Conservation (phyloP, 2,797 vertebrate genomes). For the Chiloscyllium punctatum region DNA sequence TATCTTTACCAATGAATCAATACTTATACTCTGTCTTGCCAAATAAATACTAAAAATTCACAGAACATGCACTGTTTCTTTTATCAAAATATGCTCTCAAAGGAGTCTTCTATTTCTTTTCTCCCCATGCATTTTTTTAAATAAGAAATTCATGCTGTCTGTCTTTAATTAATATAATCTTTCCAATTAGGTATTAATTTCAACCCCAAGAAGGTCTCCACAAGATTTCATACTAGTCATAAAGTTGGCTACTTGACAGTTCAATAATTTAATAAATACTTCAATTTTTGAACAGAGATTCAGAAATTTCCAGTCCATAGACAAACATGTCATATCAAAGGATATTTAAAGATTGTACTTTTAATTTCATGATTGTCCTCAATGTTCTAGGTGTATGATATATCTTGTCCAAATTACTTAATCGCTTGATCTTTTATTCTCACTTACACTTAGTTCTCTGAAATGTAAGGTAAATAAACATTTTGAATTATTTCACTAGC, state of each 20-base stretch:
- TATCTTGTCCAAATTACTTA: not conserved
- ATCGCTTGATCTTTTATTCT: not conserved
- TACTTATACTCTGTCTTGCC: no score
- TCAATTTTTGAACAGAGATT: not conserved
- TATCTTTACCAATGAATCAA: no score
- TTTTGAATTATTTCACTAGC: not conserved
- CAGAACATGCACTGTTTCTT: not conserved
- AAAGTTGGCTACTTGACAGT: not conserved
- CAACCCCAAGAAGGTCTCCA: not conserved
- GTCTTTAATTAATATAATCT: not conserved
- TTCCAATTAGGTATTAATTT: not conserved
- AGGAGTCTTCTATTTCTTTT: not conserved
- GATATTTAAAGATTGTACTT: not conserved
- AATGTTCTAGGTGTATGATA: not conserved
- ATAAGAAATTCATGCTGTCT: not conserved
- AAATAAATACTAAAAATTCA: no score
- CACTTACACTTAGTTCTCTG: not conserved
- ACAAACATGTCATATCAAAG: not conserved
- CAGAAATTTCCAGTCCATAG: not conserved
- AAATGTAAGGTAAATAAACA: not conserved
- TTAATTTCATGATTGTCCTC: constrained; percentile 34
- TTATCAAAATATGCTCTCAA: not conserved
- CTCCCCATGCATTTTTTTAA: no score
- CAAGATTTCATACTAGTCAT: not conserved
- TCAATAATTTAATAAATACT: not conserved